Evolutionary conservation across 2,888 invertebrate species (phyloP), one percentile per base, ranked within the genome.

Genomic region (Allygus modestus): DNA sequence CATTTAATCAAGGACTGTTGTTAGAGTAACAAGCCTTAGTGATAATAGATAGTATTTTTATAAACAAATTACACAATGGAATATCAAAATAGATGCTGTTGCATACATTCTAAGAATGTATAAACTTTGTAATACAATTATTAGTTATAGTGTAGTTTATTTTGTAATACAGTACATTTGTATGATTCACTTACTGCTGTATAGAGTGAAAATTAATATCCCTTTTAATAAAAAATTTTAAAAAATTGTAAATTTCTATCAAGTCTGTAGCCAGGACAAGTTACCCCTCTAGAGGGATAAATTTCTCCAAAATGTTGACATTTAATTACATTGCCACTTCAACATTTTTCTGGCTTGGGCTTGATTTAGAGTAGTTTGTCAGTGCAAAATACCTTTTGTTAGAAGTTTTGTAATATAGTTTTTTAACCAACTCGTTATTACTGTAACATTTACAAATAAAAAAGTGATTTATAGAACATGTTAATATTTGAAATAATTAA

Each of bases 41-140:
- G 31, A 65, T 1, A 65, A 31, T 28, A 65, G 12, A 65, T 65
- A 65, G 65, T 65, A 65, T 65, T 65, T 65, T 65, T 65, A 17
- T 65, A 65, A 65, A 23, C 23, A 65, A 65, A 65, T 28, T 17
- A 15, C 31, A 31, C 31, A 65, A n/a, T 2, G 17, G 17, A 58
- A 58, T 58, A 23, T 65, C 17, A 20, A 9, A 65, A 65, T 65
- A 65, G 65, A 28, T 31, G 7, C 26, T 31, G 31, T 65, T 65
- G 7, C 1, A 65, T 65, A 65, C 65, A 65, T 65, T 65, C 65
- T 65, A 65, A 15, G 65, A 65, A 65, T 65, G 65, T 65, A 28
- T 65, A 12, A 65, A 28, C 23, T 28, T 17, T 26, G 28, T 28
- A 65, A 20, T 28, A 28, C 28, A 65, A 15, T 65, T 28, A 54